Evolutionary conservation across 2,888 invertebrate genomes (phyloP), one percentile per base, ranked within the genome.

Genomic region (Scaeva pyrastri): DNA sequence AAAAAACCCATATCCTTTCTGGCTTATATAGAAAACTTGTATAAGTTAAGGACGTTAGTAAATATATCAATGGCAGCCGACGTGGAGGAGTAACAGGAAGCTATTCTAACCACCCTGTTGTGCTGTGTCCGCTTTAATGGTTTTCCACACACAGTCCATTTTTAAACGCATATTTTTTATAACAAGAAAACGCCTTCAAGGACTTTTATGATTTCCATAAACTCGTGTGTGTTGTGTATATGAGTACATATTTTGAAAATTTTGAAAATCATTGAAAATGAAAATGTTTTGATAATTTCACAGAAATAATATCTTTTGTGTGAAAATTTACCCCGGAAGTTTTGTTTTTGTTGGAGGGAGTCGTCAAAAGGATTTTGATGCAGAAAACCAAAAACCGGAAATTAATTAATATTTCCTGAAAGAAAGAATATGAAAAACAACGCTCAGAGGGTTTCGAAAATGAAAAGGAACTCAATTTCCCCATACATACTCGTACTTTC

Each of bases 271-370:
- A 19, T 19, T 19, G 48, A 48, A 19, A 48, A 16, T 31, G 3
- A 21, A 36, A 56, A 55, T 50, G 31, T 55, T 56, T 36, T 52
- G 31, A 26, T 52, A 52, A 52, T n/a, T 23, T 52, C 26, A 52
- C 26, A 26, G 23, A 52, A 7, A n/a, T 8, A 7, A n/a, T 8
- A 2, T 26, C n/a, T 11, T 31, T 56, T 21, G 10, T 39, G 4
- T 0, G 6, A 58, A 58, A 39, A 8, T 21, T 39, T 58, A 2
- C 39, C 12, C 39, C 19, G 2, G 4, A 19, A 39, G 19, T 12
- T 6, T 16, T 12, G 8, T n/a, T 1, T 31, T 10, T 10, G 21
- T 10, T 16, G 1, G 39, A 1, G 7, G 19, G 19, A 58, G 6
- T 39, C 19, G 12, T 58, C 19, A 56, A 31, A 31, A 16, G n/a